Base-by-base conservation (phyloP, 2,113 vertebrate species). In the Clarias macrocephalus region DNA sequence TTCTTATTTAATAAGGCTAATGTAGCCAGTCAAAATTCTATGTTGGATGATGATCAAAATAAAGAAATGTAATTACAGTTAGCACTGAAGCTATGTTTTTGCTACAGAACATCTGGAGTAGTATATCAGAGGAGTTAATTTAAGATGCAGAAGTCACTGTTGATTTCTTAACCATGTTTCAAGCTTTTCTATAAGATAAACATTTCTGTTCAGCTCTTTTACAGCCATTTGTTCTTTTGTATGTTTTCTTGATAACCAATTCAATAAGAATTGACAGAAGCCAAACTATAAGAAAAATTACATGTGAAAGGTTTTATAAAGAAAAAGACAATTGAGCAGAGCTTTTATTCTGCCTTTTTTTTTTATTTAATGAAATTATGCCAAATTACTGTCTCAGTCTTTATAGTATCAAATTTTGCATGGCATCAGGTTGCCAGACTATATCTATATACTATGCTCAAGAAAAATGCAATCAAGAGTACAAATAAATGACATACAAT, bases 1-100 rank as follows among this genome's bases (percentile, higher is more conserved):
- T 83, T 85, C 70, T 89, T 60, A 86, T 90, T 90, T 84, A 83
- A 88, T 90, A 89, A 89, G 86, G 76, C 42, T 10, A 37, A 66
- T 83, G 48, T 54, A 77, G 82, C 63, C 66, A 80, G 68, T 90
- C 63, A 42, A 70, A 52, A 83, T 75, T 83, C 90, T 88, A 89
- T 91, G 92, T 92, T 91, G 91, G 91, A 88, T 85, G 70, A 88
- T 79, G 89, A 42, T 94, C 93, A 93, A 87, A 79, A 56, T 54
- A 62, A 83, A 89, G 86, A 42, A 65, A 89, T 86, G 82, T 90
- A 91, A 94, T 94, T 94, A 91, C 89, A 93, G 85, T 85, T 85
- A 73, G 77, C 76, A 52, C 54, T 86, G 25, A 68, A 65, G 73
- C 15, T 70, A 54, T 0, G 11, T 30, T 83, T 63, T 19, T 52